phyloP scores from a whole-genome alignment of 2,888 invertebrate genomes.

The Anaspis maculata region DNA sequence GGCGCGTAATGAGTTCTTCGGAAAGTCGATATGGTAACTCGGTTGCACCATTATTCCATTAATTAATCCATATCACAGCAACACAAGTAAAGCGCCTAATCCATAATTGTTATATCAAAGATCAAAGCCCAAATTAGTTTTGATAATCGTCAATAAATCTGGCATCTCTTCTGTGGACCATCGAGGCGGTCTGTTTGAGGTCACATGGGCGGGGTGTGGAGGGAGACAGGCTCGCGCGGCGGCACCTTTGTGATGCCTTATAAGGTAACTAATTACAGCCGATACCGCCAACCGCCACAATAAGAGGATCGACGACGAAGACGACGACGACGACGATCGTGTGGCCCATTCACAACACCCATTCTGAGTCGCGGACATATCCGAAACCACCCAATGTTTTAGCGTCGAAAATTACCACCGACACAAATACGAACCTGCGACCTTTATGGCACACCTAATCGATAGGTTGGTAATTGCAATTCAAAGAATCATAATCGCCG shows the following conservation, averaged over 20 bases:
- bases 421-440: background rate
- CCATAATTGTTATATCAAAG: slow-evolving; percentile 30
- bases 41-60: too few species aligned
- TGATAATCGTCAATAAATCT: slow-evolving; percentile 37
- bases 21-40: too few species aligned
- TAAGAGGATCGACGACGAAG: slow-evolving; percentile 31
- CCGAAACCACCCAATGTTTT: background rate
- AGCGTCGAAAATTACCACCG: background rate
- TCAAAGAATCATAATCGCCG: too few species aligned
- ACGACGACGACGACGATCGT: too few species aligned
- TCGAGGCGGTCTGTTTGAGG: slow-evolving; percentile 35
- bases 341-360: slow-evolving; percentile 25
- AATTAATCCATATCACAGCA: too few species aligned
- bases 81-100: too few species aligned
- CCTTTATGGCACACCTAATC: background rate
- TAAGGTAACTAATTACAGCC: slow-evolving; percentile 42
- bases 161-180: slow-evolving; percentile 23
- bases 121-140: slow-evolving; percentile 34
- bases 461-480: too few species aligned
- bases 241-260: slow-evolving; percentile 40
- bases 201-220: slow-evolving; percentile 21
- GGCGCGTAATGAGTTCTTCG: too few species aligned
- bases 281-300: slow-evolving; percentile 36
- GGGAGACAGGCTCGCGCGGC: slow-evolving; percentile 35
- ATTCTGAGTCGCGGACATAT: background rate